A percentile compares a stretch with the other conserved stretches of the same genome.
These are phyloP conservation scores for Indri indri DNA, from an alignment of 2,113 vertebrate genomes.

Conservation along the genomic window DNA sequence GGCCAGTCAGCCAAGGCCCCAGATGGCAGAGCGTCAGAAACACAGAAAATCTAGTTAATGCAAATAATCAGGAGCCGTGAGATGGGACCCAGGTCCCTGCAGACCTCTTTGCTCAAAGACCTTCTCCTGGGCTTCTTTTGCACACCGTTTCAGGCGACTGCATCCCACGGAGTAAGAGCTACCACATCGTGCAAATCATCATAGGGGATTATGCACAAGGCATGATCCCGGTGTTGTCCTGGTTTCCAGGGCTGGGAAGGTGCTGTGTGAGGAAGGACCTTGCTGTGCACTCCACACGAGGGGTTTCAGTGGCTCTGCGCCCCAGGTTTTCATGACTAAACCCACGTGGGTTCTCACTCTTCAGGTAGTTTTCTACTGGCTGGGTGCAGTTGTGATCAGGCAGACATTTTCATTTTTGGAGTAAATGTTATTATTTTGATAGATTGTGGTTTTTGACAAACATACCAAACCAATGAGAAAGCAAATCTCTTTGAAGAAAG, in stretches of 20 bases:
- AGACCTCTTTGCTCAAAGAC: background rate
- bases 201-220: background rate
- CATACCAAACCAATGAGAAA: background rate
- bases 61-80: background rate
- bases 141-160: background rate
- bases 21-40: background rate
- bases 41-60: background rate
- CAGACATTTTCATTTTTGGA: background rate
- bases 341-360: background rate
- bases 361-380: background rate
- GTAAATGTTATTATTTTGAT: background rate
- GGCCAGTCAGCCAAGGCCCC: background rate
- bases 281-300: fast-evolving
- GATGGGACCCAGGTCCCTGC: background rate
- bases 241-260: background rate
- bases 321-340: constrained; percentile 17
- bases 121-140: background rate
- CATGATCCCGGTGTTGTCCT: constrained; percentile 14
- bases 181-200: background rate
- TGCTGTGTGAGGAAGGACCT: fast-evolving
- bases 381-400: background rate
- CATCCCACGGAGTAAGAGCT: background rate
- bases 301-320: background rate
- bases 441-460: background rate
- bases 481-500: background rate